Evolutionary conservation across 1,140 invertebrate species (phyloP), one percentile per base, ranked within the genome.

Genomic region (Drosophila melanogaster): DNA sequence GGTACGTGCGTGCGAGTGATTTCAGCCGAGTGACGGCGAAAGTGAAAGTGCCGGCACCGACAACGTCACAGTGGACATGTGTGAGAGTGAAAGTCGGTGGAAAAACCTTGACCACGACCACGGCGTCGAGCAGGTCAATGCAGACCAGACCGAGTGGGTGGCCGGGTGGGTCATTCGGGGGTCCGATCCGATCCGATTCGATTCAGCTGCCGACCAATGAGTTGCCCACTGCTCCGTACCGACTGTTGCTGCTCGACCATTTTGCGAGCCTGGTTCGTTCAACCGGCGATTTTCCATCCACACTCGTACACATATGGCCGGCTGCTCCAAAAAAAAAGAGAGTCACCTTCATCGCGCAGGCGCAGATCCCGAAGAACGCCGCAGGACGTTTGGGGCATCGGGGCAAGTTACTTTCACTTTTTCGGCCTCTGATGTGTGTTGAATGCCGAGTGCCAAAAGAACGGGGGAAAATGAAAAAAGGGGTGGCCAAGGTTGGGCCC

Each of bases 21-120:
- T 55, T 43, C 24, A 47, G 30, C 24, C 56, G 41, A 50, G 60
- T 54, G 51, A 80, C 59, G 55, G 81, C 38, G 79, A 83, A 83
- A 83, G 80, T 57, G 86, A 90, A 89, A 89, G 77, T 89, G 84
- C 84, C 84, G 84, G 79, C 79, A 70, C 67, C 64, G 81, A 61
- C 62, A 78, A 81, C 76, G 76, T 62, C 81, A 70, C 54, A 43
- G 56, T 50, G 53, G 77, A 76, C 80, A 81, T 84, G 72, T 87
- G 85, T 75, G 70, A 91, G 89, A 91, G 90, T 90, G 90, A 91
- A 91, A 91, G 90, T 91, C 81, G 86, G 81, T 90, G 74, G 66
- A 62, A 84, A 70, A 91, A 91, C 90, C 90, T 91, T 91, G 90
- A 91, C 90, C 90, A 91, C 80, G 77, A 87, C 66, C 41, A 56